Evolutionary conservation across 2,888 invertebrate genomes (phyloP).

Genomic region (Villa cingulata): DNA sequence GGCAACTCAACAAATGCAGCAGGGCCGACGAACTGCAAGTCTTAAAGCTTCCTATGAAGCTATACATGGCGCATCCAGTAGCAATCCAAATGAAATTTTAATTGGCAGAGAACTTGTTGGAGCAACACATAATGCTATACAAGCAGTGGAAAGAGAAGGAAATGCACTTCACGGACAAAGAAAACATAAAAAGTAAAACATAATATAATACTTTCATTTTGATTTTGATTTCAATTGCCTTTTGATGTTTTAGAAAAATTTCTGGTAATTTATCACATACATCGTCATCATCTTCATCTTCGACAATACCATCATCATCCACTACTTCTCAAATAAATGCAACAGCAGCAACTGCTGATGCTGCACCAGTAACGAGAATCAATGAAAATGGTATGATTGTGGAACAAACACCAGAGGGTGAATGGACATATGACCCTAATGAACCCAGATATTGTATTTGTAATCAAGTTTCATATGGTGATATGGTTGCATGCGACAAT

Average conservation of each 20-base stretch:
- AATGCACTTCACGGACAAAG: conserved; percentile 43
- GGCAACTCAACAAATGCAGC: conserved; percentile 92
- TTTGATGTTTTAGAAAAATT: conserved; percentile 30
- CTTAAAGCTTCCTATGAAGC: conserved; percentile 93
- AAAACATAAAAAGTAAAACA: conserved; percentile 46
- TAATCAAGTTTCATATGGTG: conserved; percentile 94
- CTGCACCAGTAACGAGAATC: conserved; percentile 14
- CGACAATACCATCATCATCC: conserved; percentile 23
- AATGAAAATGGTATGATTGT: conserved; percentile 30
- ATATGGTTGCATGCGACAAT: conserved; percentile 99
- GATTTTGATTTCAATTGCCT: too few relatives aligned
- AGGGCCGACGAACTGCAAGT: conserved; percentile 84
- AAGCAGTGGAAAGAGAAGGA: conserved; percentile 48
- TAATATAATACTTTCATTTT: neutral
- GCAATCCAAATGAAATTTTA: conserved; percentile 48
- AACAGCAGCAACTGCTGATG: conserved; percentile 20
- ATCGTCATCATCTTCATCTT: conserved; percentile 26
- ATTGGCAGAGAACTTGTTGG: conserved; percentile 58
- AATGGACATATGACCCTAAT: conserved; percentile 91
- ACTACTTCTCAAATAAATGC: conserved; percentile 15
- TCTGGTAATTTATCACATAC: conserved; percentile 16
- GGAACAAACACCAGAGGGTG: conserved; percentile 45
- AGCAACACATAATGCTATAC: conserved; percentile 58
- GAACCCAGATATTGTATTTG: conserved; percentile 94
- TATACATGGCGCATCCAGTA: conserved; percentile 51